These are phyloP conservation scores for Automeris io DNA, from an alignment of 2,888 invertebrate genomes.

Conservation along the genomic window DNA sequence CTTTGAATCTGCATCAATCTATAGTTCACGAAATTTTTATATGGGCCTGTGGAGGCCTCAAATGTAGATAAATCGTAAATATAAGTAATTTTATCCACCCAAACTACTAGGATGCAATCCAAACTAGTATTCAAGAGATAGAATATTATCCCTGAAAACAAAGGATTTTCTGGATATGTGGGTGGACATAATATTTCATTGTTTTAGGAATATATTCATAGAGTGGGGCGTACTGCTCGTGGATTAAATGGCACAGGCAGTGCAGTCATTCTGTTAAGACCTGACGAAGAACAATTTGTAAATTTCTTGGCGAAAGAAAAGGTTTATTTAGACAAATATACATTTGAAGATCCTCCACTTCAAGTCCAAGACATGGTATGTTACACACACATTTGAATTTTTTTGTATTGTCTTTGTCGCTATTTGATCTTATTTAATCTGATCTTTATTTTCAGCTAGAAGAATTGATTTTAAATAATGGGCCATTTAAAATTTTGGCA, in stretches of 20 bases:
- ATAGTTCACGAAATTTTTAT: too few relatives aligned
- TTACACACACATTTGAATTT: background rate
- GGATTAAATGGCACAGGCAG: constrained; percentile 94
- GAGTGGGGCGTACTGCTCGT: constrained; percentile 97
- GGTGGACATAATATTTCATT: too few relatives aligned
- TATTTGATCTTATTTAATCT: background rate
- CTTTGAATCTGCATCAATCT: too few relatives aligned
- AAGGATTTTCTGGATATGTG: too few relatives aligned
- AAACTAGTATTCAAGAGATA: too few relatives aligned
- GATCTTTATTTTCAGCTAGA: constrained; percentile 83
- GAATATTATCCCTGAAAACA: too few relatives aligned
- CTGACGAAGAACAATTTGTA: constrained; percentile 95
- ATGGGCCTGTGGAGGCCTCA: too few relatives aligned
- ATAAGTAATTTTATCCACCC: too few relatives aligned
- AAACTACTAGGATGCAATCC: too few relatives aligned
- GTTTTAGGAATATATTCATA: constrained; percentile 95
- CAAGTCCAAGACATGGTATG: constrained; percentile 57
- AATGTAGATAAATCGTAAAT: too few relatives aligned
- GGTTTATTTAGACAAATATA: constrained; percentile 93
- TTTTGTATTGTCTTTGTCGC: background rate
- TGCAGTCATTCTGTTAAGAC: constrained; percentile 93
- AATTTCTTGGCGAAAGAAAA: constrained; percentile 91
- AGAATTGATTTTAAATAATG: constrained; percentile 92
- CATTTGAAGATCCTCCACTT: constrained; percentile 42
- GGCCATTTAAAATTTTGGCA: constrained; percentile 92